Evolutionary conservation across 2,888 invertebrate species (phyloP).

Genomic region (Harpalus rufipes): DNA sequence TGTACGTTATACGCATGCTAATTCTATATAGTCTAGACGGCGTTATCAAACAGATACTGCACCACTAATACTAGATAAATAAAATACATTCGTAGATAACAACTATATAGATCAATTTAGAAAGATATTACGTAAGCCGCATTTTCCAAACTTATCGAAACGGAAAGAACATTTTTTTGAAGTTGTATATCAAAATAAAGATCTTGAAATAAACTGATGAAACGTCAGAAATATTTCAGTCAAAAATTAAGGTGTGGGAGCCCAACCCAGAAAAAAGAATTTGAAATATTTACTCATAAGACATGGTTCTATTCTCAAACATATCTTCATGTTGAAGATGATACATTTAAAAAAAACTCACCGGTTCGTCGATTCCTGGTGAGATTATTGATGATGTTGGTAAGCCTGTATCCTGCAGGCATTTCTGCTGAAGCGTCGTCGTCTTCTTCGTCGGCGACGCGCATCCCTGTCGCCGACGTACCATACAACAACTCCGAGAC

Average conservation of each 20-base stretch:
- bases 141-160: neutral
- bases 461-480: neutral
- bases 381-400: constrained; percentile 29
- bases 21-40: neutral
- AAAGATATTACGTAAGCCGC: neutral
- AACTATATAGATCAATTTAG: neutral
- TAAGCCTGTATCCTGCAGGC: constrained; percentile 1
- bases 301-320: no score
- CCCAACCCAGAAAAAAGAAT: no score
- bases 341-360: neutral
- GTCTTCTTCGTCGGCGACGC: constrained; percentile 40
- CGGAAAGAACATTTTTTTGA: no score
- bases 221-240: no score
- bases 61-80: neutral
- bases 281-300: no score
- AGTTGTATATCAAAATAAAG: no score
- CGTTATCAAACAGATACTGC: neutral
- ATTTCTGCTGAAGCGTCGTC: neutral
- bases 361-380: constrained; percentile 1
- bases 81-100: neutral
- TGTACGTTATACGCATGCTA: neutral
- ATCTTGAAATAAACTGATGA: no score
- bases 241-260: no score
- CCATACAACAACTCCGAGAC: neutral
- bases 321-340: no score